Percentiles rank a stretch among this genome's conserved stretches.
phyloP scores from a whole-genome alignment of 2,797 vertebrate genomes.

The Crypturellus tataupa region DNA sequence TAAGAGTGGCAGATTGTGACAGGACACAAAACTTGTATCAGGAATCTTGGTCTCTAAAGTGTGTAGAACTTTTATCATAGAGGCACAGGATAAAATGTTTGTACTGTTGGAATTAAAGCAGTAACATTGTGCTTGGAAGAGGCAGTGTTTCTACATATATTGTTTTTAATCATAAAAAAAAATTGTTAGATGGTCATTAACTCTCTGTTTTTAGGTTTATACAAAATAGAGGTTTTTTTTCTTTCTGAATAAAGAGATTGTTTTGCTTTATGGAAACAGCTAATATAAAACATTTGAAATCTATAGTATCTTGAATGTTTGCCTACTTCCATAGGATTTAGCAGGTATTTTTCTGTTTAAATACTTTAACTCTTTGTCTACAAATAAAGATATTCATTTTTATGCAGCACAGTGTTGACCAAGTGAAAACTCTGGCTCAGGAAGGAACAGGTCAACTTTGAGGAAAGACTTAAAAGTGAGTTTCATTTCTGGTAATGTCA shows the following conservation, averaged over 20 bases:
- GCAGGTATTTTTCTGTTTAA: neutral
- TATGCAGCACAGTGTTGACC: neutral
- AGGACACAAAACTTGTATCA: neutral
- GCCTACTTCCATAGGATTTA: neutral
- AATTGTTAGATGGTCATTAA: neutral
- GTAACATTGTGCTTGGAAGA: fast-evolving
- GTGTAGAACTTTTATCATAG: neutral
- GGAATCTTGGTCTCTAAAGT: neutral
- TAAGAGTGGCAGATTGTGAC: neutral
- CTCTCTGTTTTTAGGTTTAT: neutral
- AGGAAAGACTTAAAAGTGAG: constrained; percentile 9
- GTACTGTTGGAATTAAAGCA: neutral
- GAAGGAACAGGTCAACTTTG: constrained; percentile 50
- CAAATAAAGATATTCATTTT: neutral
- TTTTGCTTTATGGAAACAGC: neutral
- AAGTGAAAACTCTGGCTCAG: neutral
- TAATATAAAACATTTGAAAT: neutral
- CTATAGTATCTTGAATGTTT: neutral
- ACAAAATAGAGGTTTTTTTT: neutral
- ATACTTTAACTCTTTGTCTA: neutral
- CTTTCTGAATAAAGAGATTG: neutral
- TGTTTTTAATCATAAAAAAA: neutral
- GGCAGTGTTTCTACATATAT: neutral
- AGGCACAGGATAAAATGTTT: neutral
- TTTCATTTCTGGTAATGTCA: neutral